Conservation (phyloP, 2,797 vertebrate species). For the Rhabdophis nuchalis region DNA sequence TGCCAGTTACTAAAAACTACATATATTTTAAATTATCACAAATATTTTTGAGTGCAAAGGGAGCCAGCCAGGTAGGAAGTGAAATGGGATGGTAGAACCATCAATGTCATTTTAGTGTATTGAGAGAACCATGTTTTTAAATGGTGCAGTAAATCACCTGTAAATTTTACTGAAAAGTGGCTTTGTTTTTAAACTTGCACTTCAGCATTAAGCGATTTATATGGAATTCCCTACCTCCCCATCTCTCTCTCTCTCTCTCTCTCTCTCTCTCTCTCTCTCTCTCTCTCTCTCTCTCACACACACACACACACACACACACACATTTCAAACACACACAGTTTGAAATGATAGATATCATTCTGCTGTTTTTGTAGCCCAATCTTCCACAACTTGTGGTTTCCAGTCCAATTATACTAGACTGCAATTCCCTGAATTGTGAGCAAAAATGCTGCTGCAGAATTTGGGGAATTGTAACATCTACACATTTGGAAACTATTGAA, state of each 20-base stretch:
- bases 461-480: background rate
- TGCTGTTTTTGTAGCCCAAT: background rate
- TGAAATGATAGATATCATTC: background rate
- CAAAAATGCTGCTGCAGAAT: background rate
- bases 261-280: too few relatives aligned
- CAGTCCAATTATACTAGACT: background rate
- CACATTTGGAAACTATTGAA: background rate
- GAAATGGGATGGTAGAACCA: background rate
- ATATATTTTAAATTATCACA: background rate
- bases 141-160: background rate
- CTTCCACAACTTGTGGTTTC: background rate
- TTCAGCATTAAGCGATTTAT: background rate
- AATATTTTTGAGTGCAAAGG: background rate
- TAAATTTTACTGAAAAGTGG: background rate
- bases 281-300: background rate
- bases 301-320: background rate
- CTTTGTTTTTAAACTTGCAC: background rate
- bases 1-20: background rate
- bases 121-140: background rate
- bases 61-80: background rate
- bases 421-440: background rate
- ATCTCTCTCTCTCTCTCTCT: too few relatives aligned
- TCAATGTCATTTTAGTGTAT: background rate
- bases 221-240: background rate
- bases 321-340: too few relatives aligned